Evolutionary conservation across 2,797 vertebrate genomes (phyloP), one percentile per base, ranked within the genome.

Genomic region (Urosaurus nigricauda): DNA sequence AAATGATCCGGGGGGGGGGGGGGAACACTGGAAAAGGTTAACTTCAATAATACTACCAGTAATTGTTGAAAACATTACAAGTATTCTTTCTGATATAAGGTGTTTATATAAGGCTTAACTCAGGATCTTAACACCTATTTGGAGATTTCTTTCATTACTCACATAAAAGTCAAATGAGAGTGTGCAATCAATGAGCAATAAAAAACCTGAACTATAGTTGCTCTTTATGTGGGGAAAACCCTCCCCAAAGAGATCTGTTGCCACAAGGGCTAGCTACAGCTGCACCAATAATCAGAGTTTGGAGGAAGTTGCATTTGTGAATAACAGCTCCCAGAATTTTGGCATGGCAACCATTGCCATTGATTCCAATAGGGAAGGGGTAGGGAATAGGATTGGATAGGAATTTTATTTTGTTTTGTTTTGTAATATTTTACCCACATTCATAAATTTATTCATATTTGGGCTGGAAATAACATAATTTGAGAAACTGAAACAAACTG

Each of bases 161-260:
- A 73, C 26, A 32, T 78, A 37, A 79, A 53, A 1, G 71, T 81
- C 17, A 90, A 2, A 71, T 2, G 0, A 70, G 1, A 37, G 51
- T 77, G 24, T 83, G 89, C 56, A 93, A 92, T 77, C 26, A 60
- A 79, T 92, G 85, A 73, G 6, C 78, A 83, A 3, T 24, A 5
- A 5, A 35, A 71, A 79, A 85, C 73, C 73, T 70, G 81, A 85
- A 5, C 0, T 74, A n/a, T 74, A 40, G n/a, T 74, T 87, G 68
- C 19, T 43, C 17, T 35, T 51, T 47, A 60, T 47, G n/a, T 43
- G 35, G 79, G 53, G 70, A n/a, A 82, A 29, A 32, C 53, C 56
- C 32, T 56, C 5, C 5, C 70, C 53, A 35, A 14, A 1, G 19
- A 47, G 24, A 26, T 7, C 35, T 73, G 47, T 70, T 58, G 51